These are phyloP conservation scores for Athetis lepigone DNA, from an alignment of 2,888 invertebrate genomes.

Conservation along the genomic window DNA sequence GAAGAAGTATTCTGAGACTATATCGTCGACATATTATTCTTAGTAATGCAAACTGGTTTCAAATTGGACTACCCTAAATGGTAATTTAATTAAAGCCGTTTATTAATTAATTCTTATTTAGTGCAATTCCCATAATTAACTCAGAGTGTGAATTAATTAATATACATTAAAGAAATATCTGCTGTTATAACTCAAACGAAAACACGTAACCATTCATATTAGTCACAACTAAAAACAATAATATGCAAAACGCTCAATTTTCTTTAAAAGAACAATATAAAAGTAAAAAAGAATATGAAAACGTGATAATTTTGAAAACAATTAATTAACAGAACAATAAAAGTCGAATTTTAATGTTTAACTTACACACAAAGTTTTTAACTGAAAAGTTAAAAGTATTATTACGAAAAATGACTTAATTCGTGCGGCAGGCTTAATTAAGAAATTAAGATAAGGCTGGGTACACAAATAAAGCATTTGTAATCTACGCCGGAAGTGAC, in stretches of 20 bases:
- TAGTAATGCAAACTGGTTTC: not conserved
- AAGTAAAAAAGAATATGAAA: conserved; percentile 43
- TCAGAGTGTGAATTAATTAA: conserved; percentile 57
- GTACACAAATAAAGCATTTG: conserved; percentile 82
- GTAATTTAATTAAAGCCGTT: conserved; percentile 6
- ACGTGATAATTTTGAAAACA: conserved; percentile 51
- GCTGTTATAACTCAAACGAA: conserved; percentile 34
- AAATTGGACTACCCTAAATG: not conserved
- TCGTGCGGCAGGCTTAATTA: conserved; percentile 81
- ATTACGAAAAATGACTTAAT: conserved; percentile 72
- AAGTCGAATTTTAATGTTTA: conserved; percentile 57
- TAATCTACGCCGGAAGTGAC: conserved; percentile 85
- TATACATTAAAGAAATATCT: conserved; percentile 44
- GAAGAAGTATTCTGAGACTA: not conserved
- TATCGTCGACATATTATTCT: not conserved
- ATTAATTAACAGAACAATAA: conserved; percentile 66
- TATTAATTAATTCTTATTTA: conserved; percentile 18
- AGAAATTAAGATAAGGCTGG: conserved; percentile 86
- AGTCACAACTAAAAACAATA: conserved; percentile 59
- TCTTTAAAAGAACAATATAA: conserved; percentile 48
- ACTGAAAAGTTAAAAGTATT: conserved; percentile 53
- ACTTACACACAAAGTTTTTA: conserved; percentile 43
- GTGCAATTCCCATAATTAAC: conserved; percentile 44
- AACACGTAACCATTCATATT: conserved; percentile 45
- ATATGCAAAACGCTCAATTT: conserved; percentile 57